A percentile compares a stretch with the other conserved stretches of the same genome.
phyloP scores from a whole-genome alignment of 2,888 invertebrate species.

The Melitaea athalia region DNA sequence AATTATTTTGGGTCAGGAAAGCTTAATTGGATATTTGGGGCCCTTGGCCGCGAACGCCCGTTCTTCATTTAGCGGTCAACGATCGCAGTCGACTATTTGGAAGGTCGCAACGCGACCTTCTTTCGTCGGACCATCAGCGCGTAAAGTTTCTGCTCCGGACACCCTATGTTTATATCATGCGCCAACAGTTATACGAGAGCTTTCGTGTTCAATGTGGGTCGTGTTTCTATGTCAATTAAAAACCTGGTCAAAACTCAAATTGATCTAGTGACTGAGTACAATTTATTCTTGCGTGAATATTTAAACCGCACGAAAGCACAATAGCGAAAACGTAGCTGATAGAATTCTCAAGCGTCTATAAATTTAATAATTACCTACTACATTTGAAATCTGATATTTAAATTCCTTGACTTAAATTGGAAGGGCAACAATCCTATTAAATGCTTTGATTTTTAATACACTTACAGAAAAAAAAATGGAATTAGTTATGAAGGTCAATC shows the following conservation, averaged over 20 bases:
- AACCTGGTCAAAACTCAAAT: conserved; percentile 54
- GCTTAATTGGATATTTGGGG: conserved; percentile 38
- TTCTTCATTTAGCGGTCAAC: conserved; percentile 57
- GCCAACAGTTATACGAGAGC: conserved; percentile 75
- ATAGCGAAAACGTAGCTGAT: no score
- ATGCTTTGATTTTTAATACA: no score
- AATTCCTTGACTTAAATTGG: no score
- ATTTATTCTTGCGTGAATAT: conserved; percentile 41
- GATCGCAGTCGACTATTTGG: conserved; percentile 71
- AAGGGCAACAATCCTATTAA: no score
- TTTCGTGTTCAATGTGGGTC: conserved; percentile 78
- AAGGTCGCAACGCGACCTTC: conserved; percentile 81
- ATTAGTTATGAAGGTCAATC: no score
- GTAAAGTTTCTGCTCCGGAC: conserved; percentile 61
- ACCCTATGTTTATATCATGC: conserved; percentile 76
- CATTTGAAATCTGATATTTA: no score
- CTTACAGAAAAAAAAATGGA: no score
- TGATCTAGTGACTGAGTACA: conserved; percentile 42
- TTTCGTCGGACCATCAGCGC: conserved; percentile 64
- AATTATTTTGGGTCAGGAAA: conserved; percentile 12
- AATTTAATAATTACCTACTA: no score
- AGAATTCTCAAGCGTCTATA: no score
- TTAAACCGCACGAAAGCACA: conserved; percentile 34
- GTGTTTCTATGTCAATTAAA: conserved; percentile 73
- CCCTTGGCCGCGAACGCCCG: conserved; percentile 32